Evolutionary conservation across 2,888 invertebrate genomes (phyloP), one percentile per base, ranked within the genome.

Genomic region (Galeruca laticollis): DNA sequence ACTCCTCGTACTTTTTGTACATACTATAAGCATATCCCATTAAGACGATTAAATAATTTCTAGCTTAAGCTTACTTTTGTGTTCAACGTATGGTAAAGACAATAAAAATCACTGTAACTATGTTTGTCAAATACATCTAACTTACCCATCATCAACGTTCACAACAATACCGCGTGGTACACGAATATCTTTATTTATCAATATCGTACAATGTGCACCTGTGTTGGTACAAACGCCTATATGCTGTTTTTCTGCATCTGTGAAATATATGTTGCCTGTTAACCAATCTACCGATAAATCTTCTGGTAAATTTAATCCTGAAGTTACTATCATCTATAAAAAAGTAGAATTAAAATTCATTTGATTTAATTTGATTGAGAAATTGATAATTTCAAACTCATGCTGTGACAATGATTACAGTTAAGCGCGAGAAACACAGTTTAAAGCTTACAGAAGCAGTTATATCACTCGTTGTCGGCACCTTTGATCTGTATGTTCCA

Each of bases 231-330:
- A 96, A 2, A 91, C 95, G 0, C 90, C 92, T 72, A 96, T 92
- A 78, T 91, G 90, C 15, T 90, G 89, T 75, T 90, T 87, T 43
- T 88, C 88, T 0, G 90, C 88, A 81, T 96, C 96, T 2, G 92
- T 92, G 82, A 95, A 94, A 84, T 95, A 96, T 49, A 96, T 88
- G 82, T 95, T 94, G 0, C 90, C 89, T 0, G 93, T 94, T 8
- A 93, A 80, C 90, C 91, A 93, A 84, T 95, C 95, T 21, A 94
- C 86, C 0, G 92, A 91, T 65, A 95, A 86, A 76, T 93, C 93
- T 72, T 94, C 94, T 0, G 94, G 93, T 4, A 89, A 87, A 70
- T 90, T 90, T 0, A 95, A 81, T 0, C 95, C 94, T 73, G 90
- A 84, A 6, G 90, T 89, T 1, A 91, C 87, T 26, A 92, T 71